Evolutionary conservation across 1,140 invertebrate species (phyloP), one percentile per base, ranked within the genome.

Genomic region (Drosophila lacteicornis): DNA sequence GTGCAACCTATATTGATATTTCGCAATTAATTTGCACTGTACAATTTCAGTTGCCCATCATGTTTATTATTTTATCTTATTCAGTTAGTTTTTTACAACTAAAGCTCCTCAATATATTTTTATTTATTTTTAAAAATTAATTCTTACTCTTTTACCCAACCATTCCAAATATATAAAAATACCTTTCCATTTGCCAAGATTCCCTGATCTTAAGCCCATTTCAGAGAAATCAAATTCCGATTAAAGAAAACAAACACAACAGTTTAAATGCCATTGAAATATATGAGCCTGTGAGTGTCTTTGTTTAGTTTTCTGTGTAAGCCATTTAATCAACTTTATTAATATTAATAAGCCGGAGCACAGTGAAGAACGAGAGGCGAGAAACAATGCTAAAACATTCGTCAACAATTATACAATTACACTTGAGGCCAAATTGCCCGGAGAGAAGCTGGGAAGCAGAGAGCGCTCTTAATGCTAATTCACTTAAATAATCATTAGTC

Each of bases 401-500:
- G 77, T 83, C 81, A 90, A 88, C 81, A 90, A 88, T 90, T 90
- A 90, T 53, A 87, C 84, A 87, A 87, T 88, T 90, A 78, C 61
- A 75, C 73, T 70, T 40, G 33, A 45, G 56, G 80, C 75, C 59
- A 71, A 77, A 67, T 63, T 71, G 49, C 45, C 27, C 46, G 19
- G 12, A 51, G 51, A 40, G 57, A 40, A 45, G 62, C 27, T 25
- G 30, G 38, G 47, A 47, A 45, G 9, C 45, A 9, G 65, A 71
- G 46, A 56, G 50, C 43, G 49, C 68, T 82, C 85, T 80, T 84
- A 88, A 88, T 88, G 77, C 69, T 88, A 90, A 90, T 90, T 90
- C 85, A 90, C 85, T 85, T 85, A 90, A 85, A 88, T 84, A 90
- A 82, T 90, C 85, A 90, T 90, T 90, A 90, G 79, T 90, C 85